Conservation (phyloP, 2,113 vertebrate species). For the Chaetorhynchus papuensis region DNA sequence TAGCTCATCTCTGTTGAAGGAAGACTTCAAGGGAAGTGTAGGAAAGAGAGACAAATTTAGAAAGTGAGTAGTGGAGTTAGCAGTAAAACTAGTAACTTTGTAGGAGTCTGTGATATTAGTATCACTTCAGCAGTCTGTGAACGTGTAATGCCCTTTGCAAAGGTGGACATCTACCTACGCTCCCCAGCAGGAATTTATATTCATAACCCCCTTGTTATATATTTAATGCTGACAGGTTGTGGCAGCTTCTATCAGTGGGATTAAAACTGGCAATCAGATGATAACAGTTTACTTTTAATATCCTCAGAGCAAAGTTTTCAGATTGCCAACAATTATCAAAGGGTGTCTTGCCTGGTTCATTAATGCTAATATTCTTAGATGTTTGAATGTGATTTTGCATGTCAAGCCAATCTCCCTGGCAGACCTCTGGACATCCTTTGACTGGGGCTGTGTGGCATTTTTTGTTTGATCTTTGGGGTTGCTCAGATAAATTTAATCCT, state of each 20-base stretch:
- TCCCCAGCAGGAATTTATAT: not conserved
- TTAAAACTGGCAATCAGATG: constrained; percentile 46
- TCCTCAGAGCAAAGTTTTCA: constrained; percentile 59
- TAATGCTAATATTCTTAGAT: constrained; percentile 47
- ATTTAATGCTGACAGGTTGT: constrained; percentile 37
- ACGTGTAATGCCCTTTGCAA: not conserved
- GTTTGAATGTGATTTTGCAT: constrained; percentile 42
- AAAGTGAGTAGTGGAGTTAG: constrained; percentile 26
- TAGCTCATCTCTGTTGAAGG: constrained; percentile 52
- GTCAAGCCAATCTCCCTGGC: constrained; percentile 42
- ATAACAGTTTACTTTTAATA: constrained; percentile 56
- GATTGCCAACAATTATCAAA: constrained; percentile 59
- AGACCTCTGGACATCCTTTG: constrained; percentile 29
- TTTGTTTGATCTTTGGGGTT: constrained; percentile 36
- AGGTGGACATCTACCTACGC: constrained; percentile 41
- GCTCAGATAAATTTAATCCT: constrained; percentile 32
- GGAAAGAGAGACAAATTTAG: constrained; percentile 43
- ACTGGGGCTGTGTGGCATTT: constrained; percentile 52
- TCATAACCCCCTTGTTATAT: constrained; percentile 8
- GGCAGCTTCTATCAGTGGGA: constrained; percentile 38
- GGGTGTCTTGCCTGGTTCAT: constrained; percentile 29
- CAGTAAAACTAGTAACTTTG: constrained; percentile 28
- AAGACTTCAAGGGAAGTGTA: constrained; percentile 34
- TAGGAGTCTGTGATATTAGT: constrained; percentile 38
- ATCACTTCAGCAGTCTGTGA: constrained; percentile 56